phyloP scores from a whole-genome alignment of 2,113 vertebrate genomes.

The Coturnix japonica region DNA sequence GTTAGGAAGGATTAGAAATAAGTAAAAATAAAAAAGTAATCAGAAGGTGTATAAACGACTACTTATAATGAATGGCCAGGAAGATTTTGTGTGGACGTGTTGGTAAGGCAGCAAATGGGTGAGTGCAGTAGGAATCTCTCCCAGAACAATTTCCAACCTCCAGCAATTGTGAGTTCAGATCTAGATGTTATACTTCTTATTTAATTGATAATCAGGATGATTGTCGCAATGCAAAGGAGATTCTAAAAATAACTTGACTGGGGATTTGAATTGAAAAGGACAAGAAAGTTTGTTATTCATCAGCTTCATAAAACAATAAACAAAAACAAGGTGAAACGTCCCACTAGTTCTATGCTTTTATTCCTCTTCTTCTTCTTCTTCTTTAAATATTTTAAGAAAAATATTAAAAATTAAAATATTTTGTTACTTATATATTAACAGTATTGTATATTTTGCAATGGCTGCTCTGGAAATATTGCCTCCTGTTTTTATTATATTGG shows the following conservation, averaged over 20 bases:
- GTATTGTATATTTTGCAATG: too few species aligned
- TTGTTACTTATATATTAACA: too few species aligned
- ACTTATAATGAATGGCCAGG: not conserved
- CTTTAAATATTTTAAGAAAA: too few species aligned
- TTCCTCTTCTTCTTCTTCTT: too few species aligned
- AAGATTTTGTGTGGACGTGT: not conserved
- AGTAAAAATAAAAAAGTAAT: not conserved
- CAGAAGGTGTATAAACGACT: not conserved
- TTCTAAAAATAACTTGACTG: not conserved
- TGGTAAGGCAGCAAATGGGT: not conserved
- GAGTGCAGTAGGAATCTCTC: not conserved
- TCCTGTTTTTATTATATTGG: too few species aligned
- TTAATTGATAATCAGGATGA: not conserved
- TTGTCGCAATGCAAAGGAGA: not conserved
- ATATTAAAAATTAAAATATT: too few species aligned
- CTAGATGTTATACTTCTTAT: not conserved
- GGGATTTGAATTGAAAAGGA: not conserved
- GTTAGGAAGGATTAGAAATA: not conserved
- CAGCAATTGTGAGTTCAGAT: not conserved
- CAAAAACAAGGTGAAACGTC: too few species aligned
- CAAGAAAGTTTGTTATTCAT: not conserved
- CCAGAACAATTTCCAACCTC: not conserved
- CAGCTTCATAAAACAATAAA: not conserved
- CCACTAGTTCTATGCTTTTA: too few species aligned
- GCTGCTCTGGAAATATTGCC: too few species aligned